These are phyloP conservation scores for Crenichthys baileyi DNA, from an alignment of 2,797 vertebrate genomes.

Conservation along the genomic window DNA sequence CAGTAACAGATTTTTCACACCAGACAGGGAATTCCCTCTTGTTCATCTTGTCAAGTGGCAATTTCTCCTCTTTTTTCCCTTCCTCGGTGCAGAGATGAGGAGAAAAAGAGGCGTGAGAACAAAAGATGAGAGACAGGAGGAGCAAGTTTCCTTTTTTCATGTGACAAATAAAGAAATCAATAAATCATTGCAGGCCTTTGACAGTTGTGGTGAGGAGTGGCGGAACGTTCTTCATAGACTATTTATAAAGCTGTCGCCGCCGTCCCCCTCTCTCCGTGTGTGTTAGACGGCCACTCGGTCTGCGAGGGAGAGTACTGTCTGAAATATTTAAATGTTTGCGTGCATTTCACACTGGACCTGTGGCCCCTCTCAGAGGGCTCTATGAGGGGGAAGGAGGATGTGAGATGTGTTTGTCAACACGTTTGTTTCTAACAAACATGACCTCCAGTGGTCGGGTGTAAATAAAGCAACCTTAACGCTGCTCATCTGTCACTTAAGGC, in stretches of 20 bases:
- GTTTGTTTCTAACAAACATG: slow-evolving; percentile 5
- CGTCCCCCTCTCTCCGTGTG: slow-evolving; percentile 22
- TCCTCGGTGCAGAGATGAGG: slow-evolving; percentile 39
- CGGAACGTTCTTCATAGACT: slow-evolving; percentile 79
- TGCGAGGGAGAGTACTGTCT: slow-evolving; percentile 53
- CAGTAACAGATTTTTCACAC: slow-evolving; percentile 13
- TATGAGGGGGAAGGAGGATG: not conserved
- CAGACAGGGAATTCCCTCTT: slow-evolving; percentile 45
- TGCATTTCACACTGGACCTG: slow-evolving; percentile 73
- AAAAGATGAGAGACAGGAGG: slow-evolving; percentile 35
- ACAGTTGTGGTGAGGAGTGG: slow-evolving; percentile 72
- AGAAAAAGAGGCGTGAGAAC: slow-evolving; percentile 9
- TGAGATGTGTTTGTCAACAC: slow-evolving; percentile 14
- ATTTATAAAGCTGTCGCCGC: slow-evolving; percentile 79
- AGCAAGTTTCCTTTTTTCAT: slow-evolving; percentile 71
- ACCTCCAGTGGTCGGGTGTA: not conserved
- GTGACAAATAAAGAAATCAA: slow-evolving; percentile 85
- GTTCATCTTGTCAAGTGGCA: slow-evolving; percentile 54
- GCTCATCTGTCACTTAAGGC: not conserved
- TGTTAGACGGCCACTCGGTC: slow-evolving; percentile 7
- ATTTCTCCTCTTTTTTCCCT: slow-evolving; percentile 57
- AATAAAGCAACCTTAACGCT: not conserved
- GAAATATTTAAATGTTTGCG: slow-evolving; percentile 83
- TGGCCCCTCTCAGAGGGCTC: slow-evolving; percentile 38
- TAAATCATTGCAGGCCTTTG: slow-evolving; percentile 82